Evolutionary conservation across 2,888 invertebrate genomes (phyloP).

Genomic region (Spilarctia lutea): DNA sequence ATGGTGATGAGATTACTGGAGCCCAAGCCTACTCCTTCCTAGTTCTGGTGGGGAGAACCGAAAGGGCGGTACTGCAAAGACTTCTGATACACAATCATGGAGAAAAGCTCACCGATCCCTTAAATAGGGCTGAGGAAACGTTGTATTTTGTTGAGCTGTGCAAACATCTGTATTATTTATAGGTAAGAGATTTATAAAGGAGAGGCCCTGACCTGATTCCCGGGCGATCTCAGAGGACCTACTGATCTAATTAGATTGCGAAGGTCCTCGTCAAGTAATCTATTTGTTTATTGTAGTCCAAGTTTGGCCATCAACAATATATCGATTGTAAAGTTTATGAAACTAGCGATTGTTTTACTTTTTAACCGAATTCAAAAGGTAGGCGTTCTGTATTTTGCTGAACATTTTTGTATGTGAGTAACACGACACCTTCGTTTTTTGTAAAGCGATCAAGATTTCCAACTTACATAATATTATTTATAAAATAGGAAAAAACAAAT

Average conservation of each 20-base stretch:
- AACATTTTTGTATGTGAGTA: background rate
- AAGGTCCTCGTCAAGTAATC: conserved; percentile 9
- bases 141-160: conserved; percentile 5
- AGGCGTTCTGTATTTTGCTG: background rate
- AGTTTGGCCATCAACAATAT: background rate
- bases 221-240: conserved; percentile 1
- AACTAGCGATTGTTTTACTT: background rate
- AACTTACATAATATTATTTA: background rate
- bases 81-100: too few species aligned
- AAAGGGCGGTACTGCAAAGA: too few species aligned
- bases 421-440: background rate
- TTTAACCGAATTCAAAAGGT: background rate
- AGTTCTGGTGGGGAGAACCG: too few species aligned
- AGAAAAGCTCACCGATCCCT: background rate
- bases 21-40: too few species aligned
- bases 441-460: background rate
- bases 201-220: conserved; percentile 31
- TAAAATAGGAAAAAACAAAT: background rate
- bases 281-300: background rate
- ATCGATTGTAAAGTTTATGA: background rate
- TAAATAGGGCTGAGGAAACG: background rate
- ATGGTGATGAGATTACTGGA: too few species aligned
- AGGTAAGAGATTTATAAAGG: conserved; percentile 26
- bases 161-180: conserved; percentile 12
- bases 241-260: conserved; percentile 1